Conservation (phyloP, 1,140 invertebrate species). For the Nilaparvata lugens region DNA sequence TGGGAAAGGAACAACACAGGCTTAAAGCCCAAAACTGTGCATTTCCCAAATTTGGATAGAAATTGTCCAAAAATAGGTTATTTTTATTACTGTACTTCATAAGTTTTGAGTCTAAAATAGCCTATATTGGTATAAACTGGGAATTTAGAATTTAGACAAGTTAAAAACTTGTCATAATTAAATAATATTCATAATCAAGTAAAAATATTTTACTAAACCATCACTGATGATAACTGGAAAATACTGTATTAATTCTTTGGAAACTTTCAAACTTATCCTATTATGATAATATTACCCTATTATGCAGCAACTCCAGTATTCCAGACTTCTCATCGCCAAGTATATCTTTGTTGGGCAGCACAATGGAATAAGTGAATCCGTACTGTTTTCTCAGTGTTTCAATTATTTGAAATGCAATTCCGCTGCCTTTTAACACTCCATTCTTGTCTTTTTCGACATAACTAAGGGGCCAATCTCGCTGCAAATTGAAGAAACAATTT, state of each 20-base stretch:
- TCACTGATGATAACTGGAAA: not conserved
- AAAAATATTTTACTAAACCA: too few relatives aligned
- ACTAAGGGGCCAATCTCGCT: slow-evolving; percentile 50
- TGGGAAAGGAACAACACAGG: too few relatives aligned
- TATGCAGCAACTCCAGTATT: slow-evolving; percentile 46
- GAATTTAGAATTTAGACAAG: too few relatives aligned
- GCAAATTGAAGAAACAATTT: slow-evolving; percentile 11
- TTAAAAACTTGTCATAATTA: not conserved
- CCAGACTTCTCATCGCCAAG: slow-evolving; percentile 46
- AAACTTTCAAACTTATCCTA: too few relatives aligned
- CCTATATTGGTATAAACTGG: too few relatives aligned
- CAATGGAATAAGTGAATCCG: slow-evolving; percentile 60
- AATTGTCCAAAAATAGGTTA: too few relatives aligned
- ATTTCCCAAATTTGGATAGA: too few relatives aligned
- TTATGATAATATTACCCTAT: slow-evolving; percentile 47
- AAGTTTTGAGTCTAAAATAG: not conserved
- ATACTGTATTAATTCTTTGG: not conserved
- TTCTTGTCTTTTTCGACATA: slow-evolving; percentile 40
- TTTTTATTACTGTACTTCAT: not conserved
- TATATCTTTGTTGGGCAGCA: slow-evolving; percentile 46
- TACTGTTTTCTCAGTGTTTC: slow-evolving; percentile 54
- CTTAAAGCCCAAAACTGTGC: too few relatives aligned
- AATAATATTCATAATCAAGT: not conserved
- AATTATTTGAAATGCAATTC: slow-evolving; percentile 61
- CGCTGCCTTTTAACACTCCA: slow-evolving; percentile 46